Base-by-base conservation (phyloP, 2,888 invertebrate species). In the Drosophila birchii region DNA sequence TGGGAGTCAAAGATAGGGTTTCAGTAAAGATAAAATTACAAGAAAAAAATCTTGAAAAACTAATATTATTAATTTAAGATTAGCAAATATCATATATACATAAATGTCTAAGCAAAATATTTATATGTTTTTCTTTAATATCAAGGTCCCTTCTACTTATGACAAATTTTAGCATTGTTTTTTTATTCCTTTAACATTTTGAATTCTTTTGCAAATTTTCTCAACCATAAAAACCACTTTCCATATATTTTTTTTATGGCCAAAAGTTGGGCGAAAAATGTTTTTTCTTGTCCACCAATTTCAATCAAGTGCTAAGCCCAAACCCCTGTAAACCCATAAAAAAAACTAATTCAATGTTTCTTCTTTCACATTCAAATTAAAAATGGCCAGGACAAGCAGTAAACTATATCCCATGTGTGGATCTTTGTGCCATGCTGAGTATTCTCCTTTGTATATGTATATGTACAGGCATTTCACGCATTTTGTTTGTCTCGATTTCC, bases 391-490 rank as follows among this genome's bases (percentile, higher is more conserved):
- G 51, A 34, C 51, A 51, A 43, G 64, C 64, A 36, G 64, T 66
- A 66, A 66, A 66, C 51, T 66, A 67, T 66, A 66, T 51, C 67
- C 51, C 67, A 66, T 67, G 64, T 66, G 67, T 43, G 66, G 43
- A 51, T 43, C 67, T 38, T 26, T 43, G 20, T 67, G 41, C 26
- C 16, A 36, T 39, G 12, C 18, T 26, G 55, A 43, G 54, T 26
- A 20, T 57, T 23, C 58, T 5, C 14, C 59, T 36, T 16, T 45
- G 29, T 29, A 51, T 61, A 26, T 45, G 29, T 29, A 51, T 61
- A 26, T 69, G 43, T 61, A 55, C 26, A 49, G 32, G 49, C 62
- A 73, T 71, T 71, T 73, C 62, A 71, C 71, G 71, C 71, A 74
- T 62, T 72, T 72, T 72, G 68, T 67, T 73, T 72, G 58, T 73